These are phyloP conservation scores for Phalacrocorax pelagicus DNA, from an alignment of 2,113 vertebrate genomes.

Conservation along the genomic window DNA sequence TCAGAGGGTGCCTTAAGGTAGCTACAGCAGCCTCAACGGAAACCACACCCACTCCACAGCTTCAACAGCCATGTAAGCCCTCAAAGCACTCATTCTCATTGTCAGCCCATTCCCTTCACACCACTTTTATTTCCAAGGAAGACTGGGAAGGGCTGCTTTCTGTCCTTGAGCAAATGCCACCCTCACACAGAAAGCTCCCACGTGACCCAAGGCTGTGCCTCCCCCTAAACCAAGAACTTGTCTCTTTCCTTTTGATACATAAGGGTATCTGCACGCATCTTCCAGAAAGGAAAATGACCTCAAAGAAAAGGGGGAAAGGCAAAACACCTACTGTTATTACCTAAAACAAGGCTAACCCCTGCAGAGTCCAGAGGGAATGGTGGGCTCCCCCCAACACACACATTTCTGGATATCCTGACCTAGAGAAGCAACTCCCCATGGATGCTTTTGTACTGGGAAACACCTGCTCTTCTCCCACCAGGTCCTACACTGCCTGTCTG, in stretches of 20 bases:
- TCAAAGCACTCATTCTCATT: neutral
- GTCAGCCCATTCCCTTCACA: neutral
- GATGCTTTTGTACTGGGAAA: neutral
- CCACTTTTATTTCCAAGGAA: neutral
- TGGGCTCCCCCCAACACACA: neutral
- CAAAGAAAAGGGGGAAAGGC: neutral
- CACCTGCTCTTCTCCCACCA: neutral
- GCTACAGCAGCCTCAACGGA: neutral
- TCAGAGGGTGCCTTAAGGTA: neutral
- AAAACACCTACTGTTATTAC: neutral
- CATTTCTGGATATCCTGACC: neutral
- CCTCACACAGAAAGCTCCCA: neutral
- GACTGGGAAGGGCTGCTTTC: neutral
- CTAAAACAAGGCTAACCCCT: neutral
- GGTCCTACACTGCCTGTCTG: neutral
- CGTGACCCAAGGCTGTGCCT: neutral
- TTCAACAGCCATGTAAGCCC: neutral
- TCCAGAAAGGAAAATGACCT: neutral
- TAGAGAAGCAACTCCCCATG: neutral
- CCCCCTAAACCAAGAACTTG: neutral
- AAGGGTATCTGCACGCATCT: neutral
- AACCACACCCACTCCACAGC: neutral
- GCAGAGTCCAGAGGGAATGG: neutral
- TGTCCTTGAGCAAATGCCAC: neutral
- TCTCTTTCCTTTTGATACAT: neutral